phyloP scores from a whole-genome alignment of 2,888 invertebrate genomes.

The Lutraria lutraria region DNA sequence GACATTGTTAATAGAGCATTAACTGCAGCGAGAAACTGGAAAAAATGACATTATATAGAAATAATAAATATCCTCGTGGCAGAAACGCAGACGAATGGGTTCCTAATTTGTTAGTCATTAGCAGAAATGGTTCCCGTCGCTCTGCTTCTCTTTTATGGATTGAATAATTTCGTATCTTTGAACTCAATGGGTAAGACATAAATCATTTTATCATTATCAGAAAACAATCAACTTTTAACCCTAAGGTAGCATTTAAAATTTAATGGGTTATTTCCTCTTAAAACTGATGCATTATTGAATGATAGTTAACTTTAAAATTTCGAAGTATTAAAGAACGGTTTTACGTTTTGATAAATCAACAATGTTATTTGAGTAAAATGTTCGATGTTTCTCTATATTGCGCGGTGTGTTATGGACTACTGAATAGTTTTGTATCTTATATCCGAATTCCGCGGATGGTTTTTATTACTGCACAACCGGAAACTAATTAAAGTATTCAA shows the following conservation, averaged over 20 bases:
- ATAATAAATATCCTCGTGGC: slow-evolving; percentile 11
- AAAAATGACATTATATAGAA: slow-evolving; percentile 16
- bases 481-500: too few relatives aligned
- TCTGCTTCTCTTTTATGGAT: neutral
- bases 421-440: too few relatives aligned
- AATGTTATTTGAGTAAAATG: too few relatives aligned
- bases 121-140: neutral
- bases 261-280: neutral
- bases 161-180: neutral
- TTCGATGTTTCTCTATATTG: too few relatives aligned
- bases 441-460: too few relatives aligned
- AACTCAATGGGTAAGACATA: neutral
- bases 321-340: too few relatives aligned
- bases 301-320: too few relatives aligned
- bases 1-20: slow-evolving; percentile 23
- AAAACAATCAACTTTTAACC: neutral
- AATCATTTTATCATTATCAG: neutral
- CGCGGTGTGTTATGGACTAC: too few relatives aligned
- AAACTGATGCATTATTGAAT: neutral
- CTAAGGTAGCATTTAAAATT: neutral
- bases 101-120: slow-evolving; percentile 22
- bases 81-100: neutral
- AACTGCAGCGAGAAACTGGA: neutral
- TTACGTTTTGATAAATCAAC: too few relatives aligned
- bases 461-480: too few relatives aligned